Evolutionary conservation across 1,140 invertebrate species (phyloP).

Genomic region (Antheraea pernyi): DNA sequence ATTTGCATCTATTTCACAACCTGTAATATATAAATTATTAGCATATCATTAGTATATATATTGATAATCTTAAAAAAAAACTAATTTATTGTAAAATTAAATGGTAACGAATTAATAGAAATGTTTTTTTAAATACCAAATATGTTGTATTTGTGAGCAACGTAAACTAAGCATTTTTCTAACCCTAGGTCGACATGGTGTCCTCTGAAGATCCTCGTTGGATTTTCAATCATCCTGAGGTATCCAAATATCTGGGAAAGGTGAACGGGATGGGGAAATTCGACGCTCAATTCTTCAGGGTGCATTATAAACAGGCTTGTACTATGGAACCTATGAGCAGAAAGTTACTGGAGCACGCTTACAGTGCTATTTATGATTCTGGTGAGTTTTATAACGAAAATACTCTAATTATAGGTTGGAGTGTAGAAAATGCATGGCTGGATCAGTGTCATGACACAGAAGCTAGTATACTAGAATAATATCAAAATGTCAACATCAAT

Average conservation of each 20-base stretch:
- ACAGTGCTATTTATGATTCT: conserved; percentile 69
- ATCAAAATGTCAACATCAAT: too few relatives aligned
- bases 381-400: conserved; percentile 30
- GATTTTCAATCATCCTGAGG: conserved; percentile 30
- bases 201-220: conserved; percentile 26
- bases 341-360: conserved; percentile 64
- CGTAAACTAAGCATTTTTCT: neutral
- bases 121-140: too few relatives aligned
- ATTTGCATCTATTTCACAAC: too few relatives aligned
- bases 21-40: too few relatives aligned
- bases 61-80: too few relatives aligned
- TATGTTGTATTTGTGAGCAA: neutral
- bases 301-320: conserved; percentile 54
- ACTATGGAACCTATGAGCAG: conserved; percentile 70
- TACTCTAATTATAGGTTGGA: too few relatives aligned
- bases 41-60: too few relatives aligned
- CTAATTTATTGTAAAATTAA: too few relatives aligned
- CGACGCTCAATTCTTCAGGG: conserved; percentile 69
- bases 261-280: conserved; percentile 38
- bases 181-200: conserved; percentile 23
- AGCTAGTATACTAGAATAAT: too few relatives aligned
- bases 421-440: too few relatives aligned
- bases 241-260: conserved; percentile 23
- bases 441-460: too few relatives aligned
- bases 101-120: too few relatives aligned